Percentiles rank a stretch among this genome's conserved stretches.
Conservation (phyloP, 1,140 invertebrate genomes). For the Eubasilissa regina region DNA sequence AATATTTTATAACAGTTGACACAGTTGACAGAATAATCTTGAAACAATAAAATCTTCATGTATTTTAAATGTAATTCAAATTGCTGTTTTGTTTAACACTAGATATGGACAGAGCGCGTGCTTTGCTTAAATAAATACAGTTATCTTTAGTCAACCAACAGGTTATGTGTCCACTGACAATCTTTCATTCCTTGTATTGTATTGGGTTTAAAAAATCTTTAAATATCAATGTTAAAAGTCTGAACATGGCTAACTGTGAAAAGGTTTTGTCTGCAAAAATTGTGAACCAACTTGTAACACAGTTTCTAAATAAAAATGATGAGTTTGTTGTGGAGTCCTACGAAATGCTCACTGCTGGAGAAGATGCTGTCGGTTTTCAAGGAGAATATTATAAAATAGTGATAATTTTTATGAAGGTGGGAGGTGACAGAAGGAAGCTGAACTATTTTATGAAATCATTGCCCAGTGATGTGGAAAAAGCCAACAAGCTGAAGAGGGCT, state of each 20-base stretch:
- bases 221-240: not conserved
- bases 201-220: not conserved
- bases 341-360: not conserved
- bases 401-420: not conserved
- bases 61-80: too few relatives aligned
- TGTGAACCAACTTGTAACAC: not conserved
- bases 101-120: too few relatives aligned
- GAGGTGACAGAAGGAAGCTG: conserved; percentile 10
- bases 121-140: too few relatives aligned
- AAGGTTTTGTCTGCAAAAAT: not conserved
- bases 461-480: conserved; percentile 36
- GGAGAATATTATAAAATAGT: conserved; percentile 33
- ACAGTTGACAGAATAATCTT: too few relatives aligned
- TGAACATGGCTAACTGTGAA: not conserved
- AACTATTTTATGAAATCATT: conserved; percentile 39
- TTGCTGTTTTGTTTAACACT: too few relatives aligned
- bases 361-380: conserved; percentile 18
- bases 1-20: too few relatives aligned
- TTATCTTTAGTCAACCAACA: too few relatives aligned
- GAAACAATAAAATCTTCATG: too few relatives aligned
- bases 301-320: conserved; percentile 4
- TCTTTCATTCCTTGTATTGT: not conserved
- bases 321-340: not conserved
- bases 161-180: not conserved
- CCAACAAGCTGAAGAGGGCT: conserved; percentile 28